Conservation (phyloP, 37 sponge, comb jelly and placozoan genomes). For the Agelas oroides region DNA sequence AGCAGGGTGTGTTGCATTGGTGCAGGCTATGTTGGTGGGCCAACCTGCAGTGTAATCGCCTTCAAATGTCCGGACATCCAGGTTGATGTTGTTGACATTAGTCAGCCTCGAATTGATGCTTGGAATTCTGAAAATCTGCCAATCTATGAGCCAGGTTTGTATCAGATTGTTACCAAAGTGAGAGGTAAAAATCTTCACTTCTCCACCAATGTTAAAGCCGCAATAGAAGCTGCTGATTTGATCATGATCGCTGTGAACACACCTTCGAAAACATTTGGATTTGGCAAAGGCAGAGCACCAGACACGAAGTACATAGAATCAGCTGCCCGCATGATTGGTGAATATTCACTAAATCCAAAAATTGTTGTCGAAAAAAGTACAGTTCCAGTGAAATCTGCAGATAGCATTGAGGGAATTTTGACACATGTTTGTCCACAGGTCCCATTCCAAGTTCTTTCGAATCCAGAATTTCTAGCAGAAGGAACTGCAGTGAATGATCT, state of each 20-base stretch:
- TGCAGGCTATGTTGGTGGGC: conserved; percentile 95
- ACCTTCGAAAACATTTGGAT: conserved; percentile 89
- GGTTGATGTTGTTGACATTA: conserved; percentile 77
- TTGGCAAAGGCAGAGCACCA: conserved; percentile 90
- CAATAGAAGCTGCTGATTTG: conserved; percentile 83
- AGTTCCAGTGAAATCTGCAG: conserved; percentile 94
- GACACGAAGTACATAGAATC: conserved; percentile 91
- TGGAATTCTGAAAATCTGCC: conserved; percentile 90
- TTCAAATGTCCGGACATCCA: conserved; percentile 81
- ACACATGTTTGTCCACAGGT: conserved; percentile 60
- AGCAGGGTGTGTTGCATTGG: conserved; percentile 89
- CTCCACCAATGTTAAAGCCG: conserved; percentile 66
- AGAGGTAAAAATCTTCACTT: conserved; percentile 89
- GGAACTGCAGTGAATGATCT: conserved; percentile 91
- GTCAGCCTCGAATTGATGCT: conserved; percentile 78
- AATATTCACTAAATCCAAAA: conserved; percentile 69
- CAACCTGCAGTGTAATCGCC: conserved; percentile 89
- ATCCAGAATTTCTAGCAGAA: conserved; percentile 96
- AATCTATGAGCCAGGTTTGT: conserved; percentile 91
- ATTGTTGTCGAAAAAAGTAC: conserved; percentile 96
- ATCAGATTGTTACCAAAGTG: conserved; percentile 77
- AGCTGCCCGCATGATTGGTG: conserved; percentile 89
- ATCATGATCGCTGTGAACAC: conserved; percentile 97
- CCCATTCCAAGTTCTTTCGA: conserved; percentile 83
- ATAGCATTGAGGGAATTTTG: conserved; percentile 83